Evolutionary conservation across 2,888 invertebrate genomes (phyloP), one percentile per base, ranked within the genome.

Genomic region (Torymus aiolomorphi): DNA sequence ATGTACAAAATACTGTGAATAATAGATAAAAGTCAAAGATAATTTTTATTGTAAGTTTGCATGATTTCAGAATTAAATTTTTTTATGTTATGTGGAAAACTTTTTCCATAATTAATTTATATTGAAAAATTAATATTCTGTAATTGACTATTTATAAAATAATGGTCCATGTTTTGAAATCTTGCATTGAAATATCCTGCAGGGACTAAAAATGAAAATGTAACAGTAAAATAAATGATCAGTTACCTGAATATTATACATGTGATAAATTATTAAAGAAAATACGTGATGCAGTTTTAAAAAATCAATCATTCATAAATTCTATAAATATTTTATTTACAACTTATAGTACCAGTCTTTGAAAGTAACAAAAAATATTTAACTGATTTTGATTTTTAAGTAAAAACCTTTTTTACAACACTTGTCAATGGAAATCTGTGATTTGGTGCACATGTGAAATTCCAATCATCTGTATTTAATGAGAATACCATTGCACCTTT

Each of bases 401-500:
- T 61, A 18, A 84, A 81, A 69, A 84, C 57, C 10, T 83, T 82
- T 65, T 77, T 76, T 54, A 90, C 78, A 49, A 86, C 88, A 74
- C 90, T 89, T 16, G 91, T 91, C 59, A 92, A 87, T 24, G 90
- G 91, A 83, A 92, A 92, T 54, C 87, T 89, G 84, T 88, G 82
- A 80, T 86, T 86, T 83, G 83, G 70, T 20, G 86, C 83, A 87
- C 96, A 96, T 18, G 89, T 88, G 4, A 93, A 93, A 73, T 91
- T 91, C 88, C 93, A 94, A 89, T 97, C 97, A 88, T 97, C 97
- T 1, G 93, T 92, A 87, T 97, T 97, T 31, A 97, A 91, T 12
- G 95, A 95, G 90, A 95, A 96, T 79, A 97, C 91, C 97, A 97
- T 97, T 5, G 95, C 95, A 52, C 97, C 97, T 67, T 95, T 95